Base-by-base conservation (phyloP, 2,888 invertebrate species). In the Leucophora obtusa region DNA sequence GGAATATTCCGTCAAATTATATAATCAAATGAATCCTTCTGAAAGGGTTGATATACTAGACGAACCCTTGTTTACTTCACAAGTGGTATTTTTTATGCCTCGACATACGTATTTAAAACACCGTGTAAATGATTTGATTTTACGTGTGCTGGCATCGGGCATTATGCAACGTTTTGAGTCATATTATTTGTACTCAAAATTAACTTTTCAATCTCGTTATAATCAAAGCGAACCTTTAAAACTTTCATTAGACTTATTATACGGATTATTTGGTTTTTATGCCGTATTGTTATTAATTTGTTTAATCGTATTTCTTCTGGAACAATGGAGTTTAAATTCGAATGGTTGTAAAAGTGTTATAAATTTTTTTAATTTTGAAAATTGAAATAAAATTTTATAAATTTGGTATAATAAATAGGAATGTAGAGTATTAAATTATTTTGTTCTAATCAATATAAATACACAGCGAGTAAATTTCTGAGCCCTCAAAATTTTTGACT, bases 61-160 rank as follows among this genome's bases (percentile, higher is more conserved):
- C 0, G 63, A 84, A 38, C 78, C 83, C 0, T 38, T 89, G 11
- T 10, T 87, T 2, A 86, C 84, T 0, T 83, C 85, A 0, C 88
- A 86, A 0, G 38, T 89, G 2, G 85, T 88, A 0, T 68, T 89
- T 62, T 89, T 86, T 63, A 86, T 89, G 86, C 86, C 86, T 0
- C 84, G 82, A 4, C 85, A 89, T 28, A 88, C 87, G 2, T 89
- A 86, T 54, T 62, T 89, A 0, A 78, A 83, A 38, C 76, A 82
- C 0, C 81, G 79, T 11, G 38, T 87, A 8, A 84, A 88, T 51
- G 76, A 77, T 0, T 78, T 87, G 9, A 76, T 89, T 7, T 60
- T 87, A 28, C 73, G 79, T 11, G 85, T 88, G 65, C 85, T 87
- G 83, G 83, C 86, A 0, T 71, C 86, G 4, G 89, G 89, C 0